These are phyloP conservation scores for Berghia stephanieae DNA, from an alignment of 1,140 invertebrate genomes.

Conservation along the genomic window DNA sequence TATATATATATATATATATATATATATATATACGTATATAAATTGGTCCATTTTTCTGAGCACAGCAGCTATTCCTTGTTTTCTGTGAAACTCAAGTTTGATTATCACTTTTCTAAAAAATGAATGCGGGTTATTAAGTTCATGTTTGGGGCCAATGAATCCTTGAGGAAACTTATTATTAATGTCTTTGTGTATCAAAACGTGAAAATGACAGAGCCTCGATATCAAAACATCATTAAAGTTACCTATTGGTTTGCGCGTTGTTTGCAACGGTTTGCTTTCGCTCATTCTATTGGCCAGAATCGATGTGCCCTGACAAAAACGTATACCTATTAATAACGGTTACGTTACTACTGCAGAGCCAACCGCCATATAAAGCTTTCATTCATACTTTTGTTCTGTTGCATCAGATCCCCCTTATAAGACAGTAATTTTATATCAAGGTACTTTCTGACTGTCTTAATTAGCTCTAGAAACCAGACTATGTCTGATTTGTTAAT, in stretches of 20 bases:
- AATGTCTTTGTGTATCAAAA: background rate
- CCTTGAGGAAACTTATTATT: background rate
- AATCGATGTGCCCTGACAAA: background rate
- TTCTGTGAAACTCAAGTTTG: conserved; percentile 6
- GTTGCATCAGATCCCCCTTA: too few species aligned
- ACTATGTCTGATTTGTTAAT: too few species aligned
- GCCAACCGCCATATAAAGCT: background rate
- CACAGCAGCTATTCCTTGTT: too few species aligned
- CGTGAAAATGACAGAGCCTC: conserved; percentile 9
- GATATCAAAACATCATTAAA: too few species aligned
- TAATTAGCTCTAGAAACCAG: too few species aligned
- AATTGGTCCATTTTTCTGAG: too few species aligned
- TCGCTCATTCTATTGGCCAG: too few species aligned
- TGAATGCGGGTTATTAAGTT: background rate
- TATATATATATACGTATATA: conserved; percentile 21
- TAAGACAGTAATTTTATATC: too few species aligned
- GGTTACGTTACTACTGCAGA: too few species aligned
- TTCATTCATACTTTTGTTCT: background rate
- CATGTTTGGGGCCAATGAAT: background rate
- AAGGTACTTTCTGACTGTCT: too few species aligned
- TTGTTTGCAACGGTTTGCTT: too few species aligned
- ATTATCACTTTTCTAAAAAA: background rate
- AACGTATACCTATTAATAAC: background rate
- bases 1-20: conserved; percentile 21
- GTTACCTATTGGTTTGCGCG: too few species aligned